Evolutionary conservation across 2,113 vertebrate species (phyloP).

Genomic region (Lonchura striata): DNA sequence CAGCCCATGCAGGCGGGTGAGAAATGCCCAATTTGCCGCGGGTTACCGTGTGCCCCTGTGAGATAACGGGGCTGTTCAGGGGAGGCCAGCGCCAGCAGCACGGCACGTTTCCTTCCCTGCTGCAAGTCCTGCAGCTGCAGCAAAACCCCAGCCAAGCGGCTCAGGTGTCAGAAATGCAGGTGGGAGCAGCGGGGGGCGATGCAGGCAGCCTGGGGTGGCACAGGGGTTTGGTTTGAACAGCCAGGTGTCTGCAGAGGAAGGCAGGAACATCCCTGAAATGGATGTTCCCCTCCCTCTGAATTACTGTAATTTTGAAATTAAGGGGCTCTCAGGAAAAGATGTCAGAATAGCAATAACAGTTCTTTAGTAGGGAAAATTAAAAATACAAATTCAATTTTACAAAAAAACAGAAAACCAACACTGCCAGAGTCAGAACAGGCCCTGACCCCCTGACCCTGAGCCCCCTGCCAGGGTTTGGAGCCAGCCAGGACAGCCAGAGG

Average conservation of each 20-base stretch:
- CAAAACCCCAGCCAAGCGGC: not conserved
- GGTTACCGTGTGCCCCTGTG: not conserved
- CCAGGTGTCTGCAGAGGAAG: not conserved
- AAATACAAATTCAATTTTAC: too few relatives aligned
- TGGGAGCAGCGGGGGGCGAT: not conserved
- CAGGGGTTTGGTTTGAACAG: not conserved
- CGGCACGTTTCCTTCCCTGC: not conserved
- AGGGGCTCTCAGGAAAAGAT: too few relatives aligned
- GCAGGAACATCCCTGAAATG: too few relatives aligned
- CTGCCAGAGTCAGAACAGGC: too few relatives aligned
- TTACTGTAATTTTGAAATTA: too few relatives aligned
- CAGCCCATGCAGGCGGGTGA: not conserved
- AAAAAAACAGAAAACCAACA: too few relatives aligned
- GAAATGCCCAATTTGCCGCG: rapidly evolving
- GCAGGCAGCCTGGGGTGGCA: not conserved
- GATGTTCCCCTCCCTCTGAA: too few relatives aligned
- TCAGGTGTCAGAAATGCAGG: not conserved
- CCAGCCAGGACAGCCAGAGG: too few relatives aligned
- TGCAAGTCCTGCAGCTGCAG: not conserved
- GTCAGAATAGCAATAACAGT: too few relatives aligned
- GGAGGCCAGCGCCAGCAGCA: not conserved
- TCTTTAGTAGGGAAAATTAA: too few relatives aligned
- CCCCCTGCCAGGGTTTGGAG: too few relatives aligned
- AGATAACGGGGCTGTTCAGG: not conserved
- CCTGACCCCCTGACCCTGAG: too few relatives aligned